These are phyloP conservation scores for Stenodera caucasica DNA, from an alignment of 2,888 invertebrate genomes.

Conservation along the genomic window DNA sequence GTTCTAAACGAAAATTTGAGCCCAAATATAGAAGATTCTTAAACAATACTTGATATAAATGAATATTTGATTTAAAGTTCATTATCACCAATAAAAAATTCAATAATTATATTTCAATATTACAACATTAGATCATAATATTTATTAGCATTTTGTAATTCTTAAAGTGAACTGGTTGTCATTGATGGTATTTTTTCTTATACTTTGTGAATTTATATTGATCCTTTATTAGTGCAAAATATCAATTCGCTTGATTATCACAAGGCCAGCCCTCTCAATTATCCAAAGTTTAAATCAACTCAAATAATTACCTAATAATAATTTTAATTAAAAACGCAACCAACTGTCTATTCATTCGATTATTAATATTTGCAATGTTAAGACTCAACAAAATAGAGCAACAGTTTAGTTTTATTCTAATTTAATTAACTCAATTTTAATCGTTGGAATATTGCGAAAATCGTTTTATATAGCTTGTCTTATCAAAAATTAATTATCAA, in stretches of 20 bases:
- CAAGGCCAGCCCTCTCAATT: not conserved
- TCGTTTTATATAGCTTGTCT: no score
- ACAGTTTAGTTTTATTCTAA: no score
- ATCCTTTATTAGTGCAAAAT: no score
- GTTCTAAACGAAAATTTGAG: not conserved
- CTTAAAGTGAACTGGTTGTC: constrained; percentile 20
- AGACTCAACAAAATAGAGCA: no score
- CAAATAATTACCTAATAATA: not conserved
- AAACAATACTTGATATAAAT: not conserved
- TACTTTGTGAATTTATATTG: no score
- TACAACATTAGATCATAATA: constrained; percentile 24
- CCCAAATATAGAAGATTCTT: not conserved
- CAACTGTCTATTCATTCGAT: not conserved
- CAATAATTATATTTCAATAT: constrained; percentile 13
- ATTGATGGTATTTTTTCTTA: constrained; percentile 17
- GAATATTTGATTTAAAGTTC: not conserved
- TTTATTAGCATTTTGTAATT: constrained; percentile 2
- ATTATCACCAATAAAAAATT: not conserved
- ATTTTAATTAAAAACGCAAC: not conserved
- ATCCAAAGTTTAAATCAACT: not conserved
- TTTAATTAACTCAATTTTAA: no score
- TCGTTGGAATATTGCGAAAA: no score
- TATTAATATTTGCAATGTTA: not conserved
- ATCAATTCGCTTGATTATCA: not conserved
- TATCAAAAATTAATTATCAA: not conserved